phyloP scores from a whole-genome alignment of 1,140 invertebrate genomes.

The Penaeus vannamei region DNA sequence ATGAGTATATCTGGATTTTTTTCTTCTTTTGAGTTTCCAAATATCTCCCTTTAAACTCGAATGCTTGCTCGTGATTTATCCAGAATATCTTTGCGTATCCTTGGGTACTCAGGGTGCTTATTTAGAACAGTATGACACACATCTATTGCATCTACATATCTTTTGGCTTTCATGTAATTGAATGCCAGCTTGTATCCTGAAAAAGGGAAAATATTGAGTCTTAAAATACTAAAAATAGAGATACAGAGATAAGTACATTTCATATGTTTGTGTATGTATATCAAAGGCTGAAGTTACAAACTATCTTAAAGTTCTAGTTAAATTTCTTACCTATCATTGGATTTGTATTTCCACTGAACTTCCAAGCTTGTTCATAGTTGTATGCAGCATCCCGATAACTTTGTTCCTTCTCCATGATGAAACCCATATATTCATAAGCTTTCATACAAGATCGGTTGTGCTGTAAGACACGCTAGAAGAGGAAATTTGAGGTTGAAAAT shows the following conservation, averaged over 20 bases:
- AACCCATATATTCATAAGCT: conserved; percentile 91
- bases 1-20: neutral
- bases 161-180: conserved; percentile 91
- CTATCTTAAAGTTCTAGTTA: neutral
- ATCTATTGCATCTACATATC: conserved; percentile 89
- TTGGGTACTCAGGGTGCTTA: conserved; percentile 89
- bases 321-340: conserved; percentile 78
- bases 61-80: conserved; percentile 81
- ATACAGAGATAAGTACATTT: no score
- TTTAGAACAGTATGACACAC: conserved; percentile 86
- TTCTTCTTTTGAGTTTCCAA: no score
- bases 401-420: conserved; percentile 93
- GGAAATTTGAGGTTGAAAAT: neutral
- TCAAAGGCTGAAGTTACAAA: neutral
- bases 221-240: no score
- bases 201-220: neutral
- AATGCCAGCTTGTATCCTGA: conserved; percentile 93
- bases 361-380: conserved; percentile 90
- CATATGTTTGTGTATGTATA: no score
- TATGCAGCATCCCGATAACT: conserved; percentile 88
- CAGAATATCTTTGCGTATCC: conserved; percentile 92
- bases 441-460: conserved; percentile 93
- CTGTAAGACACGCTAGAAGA: conserved; percentile 79
- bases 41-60: conserved; percentile 33
- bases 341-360: conserved; percentile 84